Evolutionary conservation across 1,140 invertebrate species (phyloP), one percentile per base, ranked within the genome.

Genomic region (Atta cephalotes): DNA sequence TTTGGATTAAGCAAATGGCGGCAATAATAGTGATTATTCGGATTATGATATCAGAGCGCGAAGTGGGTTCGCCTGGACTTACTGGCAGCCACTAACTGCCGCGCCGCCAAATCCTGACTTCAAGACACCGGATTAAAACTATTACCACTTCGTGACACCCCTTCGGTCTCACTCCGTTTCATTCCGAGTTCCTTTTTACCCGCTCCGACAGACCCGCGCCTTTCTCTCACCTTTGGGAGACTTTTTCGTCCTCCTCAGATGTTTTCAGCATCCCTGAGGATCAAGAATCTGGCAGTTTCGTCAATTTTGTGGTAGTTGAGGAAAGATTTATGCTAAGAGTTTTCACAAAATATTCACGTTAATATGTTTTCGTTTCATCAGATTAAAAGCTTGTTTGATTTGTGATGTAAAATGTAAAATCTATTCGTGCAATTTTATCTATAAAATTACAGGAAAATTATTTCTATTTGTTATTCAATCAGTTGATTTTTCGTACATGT

Each of bases 11-110:
- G 92, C 92, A 95, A 95, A 95, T 95, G 94, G 93, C 92, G 92
- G 94, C 94, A 95, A 95, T 95, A 95, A 95, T 94, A 94, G 95
- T 94, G 95, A 95, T 95, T 95, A 95, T 95, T 95, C 93, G 95
- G 95, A 95, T 95, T 95, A 95, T 95, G 94, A 95, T 95, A 95
- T 95, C 94, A 95, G 94, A 91, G 94, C 93, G 95, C 92, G 93
- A 95, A 95, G 93, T 94, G 91, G 93, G 92, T 93, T 94, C 94
- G 92, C 94, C 91, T 89, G 87, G 92, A 90, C 92, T 92, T 92
- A 93, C 89, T 87, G 89, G 91, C 91, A 93, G 91, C 94, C 92
- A 92, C 92, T 95, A 95, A 95, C 94, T 94, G 93, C 93, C 92
- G 91, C 92, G 85, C 91, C 92, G 87, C 93, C 93, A 95, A 95